Evolutionary conservation across 2,113 vertebrate genomes (phyloP).

Genomic region (Cochlearius cochlearius): DNA sequence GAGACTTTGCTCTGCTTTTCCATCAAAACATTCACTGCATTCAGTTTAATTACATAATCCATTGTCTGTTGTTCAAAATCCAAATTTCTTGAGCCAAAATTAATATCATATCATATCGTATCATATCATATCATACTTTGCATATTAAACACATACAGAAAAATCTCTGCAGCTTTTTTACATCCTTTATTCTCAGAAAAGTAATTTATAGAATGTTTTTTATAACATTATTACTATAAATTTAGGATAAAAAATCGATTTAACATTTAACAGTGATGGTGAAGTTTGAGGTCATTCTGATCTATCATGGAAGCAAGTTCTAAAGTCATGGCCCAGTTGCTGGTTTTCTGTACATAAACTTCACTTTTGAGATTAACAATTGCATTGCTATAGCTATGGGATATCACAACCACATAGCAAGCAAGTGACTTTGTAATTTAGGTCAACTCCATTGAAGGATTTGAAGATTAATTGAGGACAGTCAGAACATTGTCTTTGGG

Average conservation of each 20-base stretch:
- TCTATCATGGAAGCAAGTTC: background rate
- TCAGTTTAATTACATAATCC: background rate
- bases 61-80: background rate
- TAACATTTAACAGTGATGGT: background rate
- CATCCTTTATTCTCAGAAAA: background rate
- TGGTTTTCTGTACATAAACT: background rate
- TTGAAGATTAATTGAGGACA: conserved; percentile 38
- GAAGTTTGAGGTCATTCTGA: background rate
- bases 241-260: background rate
- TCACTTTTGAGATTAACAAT: background rate
- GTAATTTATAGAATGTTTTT: background rate
- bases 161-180: background rate
- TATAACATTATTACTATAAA: background rate
- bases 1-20: background rate
- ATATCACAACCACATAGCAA: background rate
- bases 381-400: background rate
- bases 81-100: background rate
- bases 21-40: background rate
- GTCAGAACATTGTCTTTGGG: background rate
- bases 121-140: background rate
- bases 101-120: background rate
- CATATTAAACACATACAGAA: background rate
- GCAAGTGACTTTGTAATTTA: background rate
- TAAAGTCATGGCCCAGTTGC: background rate
- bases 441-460: background rate